phyloP scores from a whole-genome alignment of 1,140 invertebrate species.

The Drosophila rhopaloa region DNA sequence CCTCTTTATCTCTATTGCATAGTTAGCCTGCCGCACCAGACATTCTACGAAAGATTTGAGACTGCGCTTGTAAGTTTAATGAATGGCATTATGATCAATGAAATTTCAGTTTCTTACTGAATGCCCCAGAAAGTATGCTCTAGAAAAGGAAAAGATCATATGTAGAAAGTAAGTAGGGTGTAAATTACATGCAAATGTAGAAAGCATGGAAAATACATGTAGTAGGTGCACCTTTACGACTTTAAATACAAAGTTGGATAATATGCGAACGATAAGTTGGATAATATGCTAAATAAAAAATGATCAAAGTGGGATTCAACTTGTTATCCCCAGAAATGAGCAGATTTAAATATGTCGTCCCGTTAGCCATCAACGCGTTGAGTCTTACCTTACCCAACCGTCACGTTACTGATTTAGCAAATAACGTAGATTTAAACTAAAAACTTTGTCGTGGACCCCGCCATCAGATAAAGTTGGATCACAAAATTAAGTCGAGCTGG shows the following conservation, averaged over 20 bases:
- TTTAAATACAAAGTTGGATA: neutral
- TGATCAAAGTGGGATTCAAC: neutral
- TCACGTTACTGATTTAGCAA: slow-evolving; percentile 5
- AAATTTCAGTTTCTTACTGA: neutral
- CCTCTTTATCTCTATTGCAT: no score
- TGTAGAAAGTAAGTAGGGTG: neutral
- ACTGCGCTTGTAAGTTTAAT: neutral
- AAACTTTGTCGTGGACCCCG: neutral
- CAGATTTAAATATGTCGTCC: neutral
- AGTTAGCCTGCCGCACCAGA: no score
- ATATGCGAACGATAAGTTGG: no score
- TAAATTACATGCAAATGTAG: neutral
- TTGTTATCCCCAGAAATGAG: neutral
- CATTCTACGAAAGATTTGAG: no score
- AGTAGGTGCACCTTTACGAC: neutral
- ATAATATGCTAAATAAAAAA: no score
- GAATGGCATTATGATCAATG: slow-evolving; percentile 16
- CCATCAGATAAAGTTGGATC: slow-evolving; percentile 10
- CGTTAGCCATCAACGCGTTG: neutral
- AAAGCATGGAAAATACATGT: neutral
- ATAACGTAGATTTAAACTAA: neutral
- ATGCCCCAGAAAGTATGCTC: slow-evolving; percentile 27
- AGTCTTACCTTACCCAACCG: neutral
- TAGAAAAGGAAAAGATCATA: neutral
- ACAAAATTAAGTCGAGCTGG: slow-evolving; percentile 17